phyloP scores from a whole-genome alignment of 2,113 vertebrate genomes.

The Gambusia holbrooki region DNA sequence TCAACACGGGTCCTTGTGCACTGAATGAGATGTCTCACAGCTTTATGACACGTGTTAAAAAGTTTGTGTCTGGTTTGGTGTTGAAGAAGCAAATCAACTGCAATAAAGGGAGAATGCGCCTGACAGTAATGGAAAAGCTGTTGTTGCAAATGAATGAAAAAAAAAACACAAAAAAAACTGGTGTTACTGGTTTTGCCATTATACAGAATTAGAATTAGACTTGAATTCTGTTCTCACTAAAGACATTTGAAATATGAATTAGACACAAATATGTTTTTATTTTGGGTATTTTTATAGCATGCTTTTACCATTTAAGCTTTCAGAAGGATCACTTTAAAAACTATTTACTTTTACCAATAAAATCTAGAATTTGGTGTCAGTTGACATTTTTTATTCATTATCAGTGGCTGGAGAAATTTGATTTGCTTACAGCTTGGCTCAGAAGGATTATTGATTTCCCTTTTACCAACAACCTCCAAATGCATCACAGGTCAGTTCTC shows the following conservation, averaged over 20 bases:
- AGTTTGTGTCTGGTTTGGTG: slow-evolving; percentile 72
- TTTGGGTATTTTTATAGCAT: not conserved
- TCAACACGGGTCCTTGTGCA: slow-evolving; percentile 59
- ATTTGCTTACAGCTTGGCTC: slow-evolving; percentile 68
- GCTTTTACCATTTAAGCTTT: slow-evolving; percentile 19
- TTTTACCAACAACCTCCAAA: slow-evolving; percentile 65
- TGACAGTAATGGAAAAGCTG: slow-evolving; percentile 70
- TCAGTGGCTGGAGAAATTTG: slow-evolving; percentile 70
- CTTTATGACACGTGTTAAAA: slow-evolving; percentile 77
- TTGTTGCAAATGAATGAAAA: slow-evolving; percentile 41
- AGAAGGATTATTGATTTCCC: slow-evolving; percentile 72
- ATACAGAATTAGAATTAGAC: too few species aligned
- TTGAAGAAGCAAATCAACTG: slow-evolving; percentile 69
- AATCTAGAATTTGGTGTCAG: slow-evolving; percentile 42
- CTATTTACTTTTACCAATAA: slow-evolving; percentile 46
- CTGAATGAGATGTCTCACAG: slow-evolving; percentile 75
- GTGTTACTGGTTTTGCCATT: slow-evolving; percentile 21
- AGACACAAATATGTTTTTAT: slow-evolving; percentile 45
- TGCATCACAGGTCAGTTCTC: slow-evolving; percentile 63
- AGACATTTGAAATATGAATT: slow-evolving; percentile 15
- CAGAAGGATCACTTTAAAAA: slow-evolving; percentile 34
- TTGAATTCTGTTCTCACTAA: too few species aligned
- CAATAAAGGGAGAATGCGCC: slow-evolving; percentile 54
- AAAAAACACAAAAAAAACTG: slow-evolving; percentile 35
- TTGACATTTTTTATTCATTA: slow-evolving; percentile 74